Conservation (phyloP, 2,113 vertebrate species). For the Tautogolabrus adspersus region DNA sequence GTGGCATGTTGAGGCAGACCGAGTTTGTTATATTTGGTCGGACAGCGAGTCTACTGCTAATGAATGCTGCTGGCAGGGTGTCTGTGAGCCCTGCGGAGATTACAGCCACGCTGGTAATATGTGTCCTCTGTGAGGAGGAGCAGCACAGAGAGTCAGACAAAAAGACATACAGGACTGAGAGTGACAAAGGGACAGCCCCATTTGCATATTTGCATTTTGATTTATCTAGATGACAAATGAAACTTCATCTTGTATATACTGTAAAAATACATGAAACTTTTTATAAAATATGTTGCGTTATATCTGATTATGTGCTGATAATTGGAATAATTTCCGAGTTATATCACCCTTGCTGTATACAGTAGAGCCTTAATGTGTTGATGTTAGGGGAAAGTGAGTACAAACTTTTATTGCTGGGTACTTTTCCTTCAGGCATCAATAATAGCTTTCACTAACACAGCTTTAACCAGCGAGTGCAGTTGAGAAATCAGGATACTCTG, state of each 20-base stretch:
- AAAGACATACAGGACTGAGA: constrained; percentile 43
- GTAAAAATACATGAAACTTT: neutral
- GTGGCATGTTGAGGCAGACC: constrained; percentile 74
- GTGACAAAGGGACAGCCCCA: constrained; percentile 13
- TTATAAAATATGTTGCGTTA: neutral
- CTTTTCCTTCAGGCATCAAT: constrained; percentile 35
- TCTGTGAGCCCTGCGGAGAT: constrained; percentile 76
- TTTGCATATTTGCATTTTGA: neutral
- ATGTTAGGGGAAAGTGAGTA: constrained; percentile 34
- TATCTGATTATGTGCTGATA: constrained; percentile 10
- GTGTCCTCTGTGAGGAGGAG: constrained; percentile 67
- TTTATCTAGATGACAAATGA: neutral
- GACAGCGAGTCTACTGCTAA: constrained; percentile 79
- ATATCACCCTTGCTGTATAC: neutral
- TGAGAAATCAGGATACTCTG: constrained; percentile 40
- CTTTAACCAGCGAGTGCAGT: constrained; percentile 28
- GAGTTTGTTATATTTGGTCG: constrained; percentile 83
- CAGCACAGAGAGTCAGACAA: constrained; percentile 50
- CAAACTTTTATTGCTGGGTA: constrained; percentile 33
- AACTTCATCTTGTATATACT: neutral
- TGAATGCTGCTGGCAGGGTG: constrained; percentile 82
- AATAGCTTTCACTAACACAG: constrained; percentile 35
- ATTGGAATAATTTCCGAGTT: neutral
- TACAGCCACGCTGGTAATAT: constrained; percentile 72
- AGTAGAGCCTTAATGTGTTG: constrained; percentile 11